These are phyloP conservation scores for Heteractis magnifica DNA, from an alignment of 92 coral and sea anemone species.

Conservation along the genomic window DNA sequence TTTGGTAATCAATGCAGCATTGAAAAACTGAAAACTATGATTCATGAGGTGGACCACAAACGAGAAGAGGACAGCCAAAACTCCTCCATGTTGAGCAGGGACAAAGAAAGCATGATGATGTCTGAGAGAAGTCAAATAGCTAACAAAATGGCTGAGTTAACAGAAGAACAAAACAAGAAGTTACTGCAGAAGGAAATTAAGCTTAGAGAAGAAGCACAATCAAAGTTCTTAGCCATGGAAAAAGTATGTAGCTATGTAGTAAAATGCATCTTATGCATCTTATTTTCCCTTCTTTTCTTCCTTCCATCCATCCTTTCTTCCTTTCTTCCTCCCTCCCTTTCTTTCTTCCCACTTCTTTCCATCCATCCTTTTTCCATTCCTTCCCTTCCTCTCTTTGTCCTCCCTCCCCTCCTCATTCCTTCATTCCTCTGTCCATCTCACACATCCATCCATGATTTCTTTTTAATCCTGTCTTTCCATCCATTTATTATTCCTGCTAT, in stretches of 20 bases:
- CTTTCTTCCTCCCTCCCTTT: neutral
- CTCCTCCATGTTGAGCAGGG: slow-evolving; percentile 66
- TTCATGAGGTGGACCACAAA: slow-evolving; percentile 77
- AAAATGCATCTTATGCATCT: neutral
- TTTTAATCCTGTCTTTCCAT: neutral
- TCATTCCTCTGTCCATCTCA: neutral
- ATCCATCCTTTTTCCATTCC: neutral
- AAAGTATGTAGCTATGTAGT: slow-evolving; percentile 30
- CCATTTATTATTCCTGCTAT: neutral
- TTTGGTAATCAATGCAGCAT: slow-evolving; percentile 40
- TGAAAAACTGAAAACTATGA: slow-evolving; percentile 76
- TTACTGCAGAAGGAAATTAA: slow-evolving; percentile 86
- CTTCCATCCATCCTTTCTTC: neutral
- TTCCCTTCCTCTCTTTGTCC: neutral
- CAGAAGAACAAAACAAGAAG: slow-evolving; percentile 88
- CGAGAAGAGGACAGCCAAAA: slow-evolving; percentile 78
- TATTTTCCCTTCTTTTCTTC: neutral
- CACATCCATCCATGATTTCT: neutral
- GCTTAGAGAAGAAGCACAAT: slow-evolving; percentile 72
- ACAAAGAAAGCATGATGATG: slow-evolving; percentile 72
- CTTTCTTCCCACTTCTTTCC: neutral
- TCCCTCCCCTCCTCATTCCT: neutral
- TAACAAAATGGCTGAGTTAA: slow-evolving; percentile 83
- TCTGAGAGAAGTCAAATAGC: slow-evolving; percentile 78
- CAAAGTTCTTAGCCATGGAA: slow-evolving; percentile 45